Conservation (phyloP, 1,140 invertebrate species). For the Andrena cerasifolii region DNA sequence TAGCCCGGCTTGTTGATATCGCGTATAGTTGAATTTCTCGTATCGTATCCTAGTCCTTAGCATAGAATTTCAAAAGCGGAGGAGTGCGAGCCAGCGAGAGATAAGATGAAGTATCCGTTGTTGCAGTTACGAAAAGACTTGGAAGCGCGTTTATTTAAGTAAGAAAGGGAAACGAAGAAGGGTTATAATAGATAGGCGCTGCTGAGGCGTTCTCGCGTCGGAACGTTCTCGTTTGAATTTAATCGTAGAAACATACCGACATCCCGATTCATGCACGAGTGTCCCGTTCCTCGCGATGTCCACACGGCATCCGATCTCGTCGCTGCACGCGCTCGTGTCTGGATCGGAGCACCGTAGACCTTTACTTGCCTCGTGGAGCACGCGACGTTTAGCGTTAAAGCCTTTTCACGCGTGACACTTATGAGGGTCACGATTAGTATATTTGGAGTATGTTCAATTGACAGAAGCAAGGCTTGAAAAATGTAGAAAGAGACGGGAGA, state of each 20-base stretch:
- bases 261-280: not conserved
- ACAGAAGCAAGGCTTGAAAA: no score
- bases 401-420: no score
- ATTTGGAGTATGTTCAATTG: no score
- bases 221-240: not conserved
- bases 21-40: constrained; percentile 53
- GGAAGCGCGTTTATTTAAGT: not conserved
- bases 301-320: not conserved
- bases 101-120: not conserved
- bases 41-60: constrained; percentile 57
- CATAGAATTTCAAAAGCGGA: constrained; percentile 16
- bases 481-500: no score
- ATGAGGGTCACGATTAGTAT: no score
- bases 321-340: constrained; percentile 13
- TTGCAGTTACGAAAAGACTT: not conserved
- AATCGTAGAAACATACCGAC: not conserved
- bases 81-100: not conserved
- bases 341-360: constrained; percentile 12
- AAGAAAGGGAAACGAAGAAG: no score
- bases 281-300: not conserved
- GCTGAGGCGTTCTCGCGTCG: not conserved
- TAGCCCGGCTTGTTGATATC: constrained; percentile 52
- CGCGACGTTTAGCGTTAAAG: constrained; percentile 26
- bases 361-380: constrained; percentile 6
- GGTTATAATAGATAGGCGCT: no score